A percentile compares a stretch with the other conserved stretches of the same genome.
Conservation (phyloP, 2,797 vertebrate genomes). For the Thalassophryne amazonica region DNA sequence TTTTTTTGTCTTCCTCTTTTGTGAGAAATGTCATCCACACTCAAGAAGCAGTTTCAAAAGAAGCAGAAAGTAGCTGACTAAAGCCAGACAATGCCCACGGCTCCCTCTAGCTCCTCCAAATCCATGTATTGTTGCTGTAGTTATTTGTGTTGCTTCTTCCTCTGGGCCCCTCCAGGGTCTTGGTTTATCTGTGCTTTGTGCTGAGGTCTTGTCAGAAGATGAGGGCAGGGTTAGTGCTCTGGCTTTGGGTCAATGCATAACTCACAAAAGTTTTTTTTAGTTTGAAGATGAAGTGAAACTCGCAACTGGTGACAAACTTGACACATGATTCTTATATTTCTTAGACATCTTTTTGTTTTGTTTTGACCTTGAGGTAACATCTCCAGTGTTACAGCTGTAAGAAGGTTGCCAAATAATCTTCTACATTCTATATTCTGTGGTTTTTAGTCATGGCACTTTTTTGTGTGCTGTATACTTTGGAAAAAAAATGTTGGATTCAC, state of each 20-base stretch:
- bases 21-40: slow-evolving; percentile 74
- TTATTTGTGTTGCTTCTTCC: slow-evolving; percentile 67
- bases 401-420: too few relatives aligned
- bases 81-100: slow-evolving; percentile 66
- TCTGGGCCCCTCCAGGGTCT: slow-evolving; percentile 56
- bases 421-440: too few relatives aligned
- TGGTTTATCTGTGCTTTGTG: slow-evolving; percentile 58
- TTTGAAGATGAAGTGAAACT: slow-evolving; percentile 34
- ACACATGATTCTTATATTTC: slow-evolving; percentile 1
- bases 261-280: slow-evolving; percentile 42
- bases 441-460: too few relatives aligned
- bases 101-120: slow-evolving; percentile 63
- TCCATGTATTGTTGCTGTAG: slow-evolving; percentile 68
- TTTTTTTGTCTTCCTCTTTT: slow-evolving; percentile 42
- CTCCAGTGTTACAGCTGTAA: background rate
- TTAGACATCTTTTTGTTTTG: background rate
- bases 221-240: slow-evolving; percentile 55
- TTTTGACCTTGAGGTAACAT: background rate
- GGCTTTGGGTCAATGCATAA: slow-evolving; percentile 50
- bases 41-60: slow-evolving; percentile 66
- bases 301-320: slow-evolving; percentile 22
- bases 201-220: slow-evolving; percentile 66
- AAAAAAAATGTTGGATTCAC: too few relatives aligned
- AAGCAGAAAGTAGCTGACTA: slow-evolving; percentile 62
- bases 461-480: too few relatives aligned